Evolutionary conservation across 2,797 vertebrate species (phyloP).

Genomic region (Halcyon chelicuti): DNA sequence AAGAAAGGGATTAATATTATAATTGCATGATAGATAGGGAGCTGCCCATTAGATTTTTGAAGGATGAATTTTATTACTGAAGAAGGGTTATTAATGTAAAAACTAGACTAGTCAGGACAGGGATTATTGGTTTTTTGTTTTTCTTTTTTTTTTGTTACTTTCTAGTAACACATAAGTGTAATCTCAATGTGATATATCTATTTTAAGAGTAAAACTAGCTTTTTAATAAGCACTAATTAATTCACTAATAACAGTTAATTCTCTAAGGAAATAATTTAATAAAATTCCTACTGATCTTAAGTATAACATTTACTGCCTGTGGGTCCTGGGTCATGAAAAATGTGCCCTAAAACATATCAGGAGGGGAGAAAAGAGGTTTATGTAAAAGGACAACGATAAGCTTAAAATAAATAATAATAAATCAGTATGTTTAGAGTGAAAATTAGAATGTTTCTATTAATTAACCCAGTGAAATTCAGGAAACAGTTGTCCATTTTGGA

Average conservation of each 20-base stretch:
- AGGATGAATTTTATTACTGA: not conserved
- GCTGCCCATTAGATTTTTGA: not conserved
- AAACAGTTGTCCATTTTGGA: not conserved
- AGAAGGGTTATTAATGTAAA: not conserved
- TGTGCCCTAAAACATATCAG: not conserved
- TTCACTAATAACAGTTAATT: not conserved
- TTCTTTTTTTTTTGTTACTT: not conserved
- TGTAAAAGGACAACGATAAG: not conserved
- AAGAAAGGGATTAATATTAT: not conserved
- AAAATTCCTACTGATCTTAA: not conserved
- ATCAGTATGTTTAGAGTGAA: not conserved
- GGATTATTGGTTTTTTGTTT: rapidly evolving
- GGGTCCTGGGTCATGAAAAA: not conserved
- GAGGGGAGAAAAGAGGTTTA: not conserved
- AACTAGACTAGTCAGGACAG: not conserved
- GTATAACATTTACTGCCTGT: rapidly evolving
- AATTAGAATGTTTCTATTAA: not conserved
- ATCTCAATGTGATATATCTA: rapidly evolving
- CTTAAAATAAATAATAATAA: not conserved
- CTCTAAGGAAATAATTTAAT: not conserved
- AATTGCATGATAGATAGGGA: not conserved
- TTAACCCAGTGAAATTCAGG: not conserved
- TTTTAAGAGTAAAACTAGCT: not conserved
- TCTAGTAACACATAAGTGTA: rapidly evolving
- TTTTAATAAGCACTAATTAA: not conserved